Evolutionary conservation across 2,797 vertebrate species (phyloP).

Genomic region (Hapalemur alaotrensis): DNA sequence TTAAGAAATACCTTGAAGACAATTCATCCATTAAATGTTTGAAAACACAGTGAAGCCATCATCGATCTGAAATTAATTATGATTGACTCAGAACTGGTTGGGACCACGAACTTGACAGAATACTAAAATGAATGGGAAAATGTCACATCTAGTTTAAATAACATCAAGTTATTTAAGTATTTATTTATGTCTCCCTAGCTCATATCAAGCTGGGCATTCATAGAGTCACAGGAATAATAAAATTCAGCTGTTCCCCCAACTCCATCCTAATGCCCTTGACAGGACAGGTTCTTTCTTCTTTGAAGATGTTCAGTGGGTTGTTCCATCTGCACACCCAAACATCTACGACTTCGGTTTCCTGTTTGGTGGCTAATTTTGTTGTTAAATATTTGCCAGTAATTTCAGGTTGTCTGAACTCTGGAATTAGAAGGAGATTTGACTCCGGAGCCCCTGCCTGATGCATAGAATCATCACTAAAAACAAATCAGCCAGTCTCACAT

Average conservation of each 20-base stretch:
- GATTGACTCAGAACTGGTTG: not conserved
- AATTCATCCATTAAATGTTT: slow-evolving; percentile 23
- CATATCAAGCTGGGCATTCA: not conserved
- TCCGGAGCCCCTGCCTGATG: not conserved
- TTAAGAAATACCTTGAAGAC: not conserved
- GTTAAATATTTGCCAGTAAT: not conserved
- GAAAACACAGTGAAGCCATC: not conserved
- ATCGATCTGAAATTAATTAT: slow-evolving; percentile 11
- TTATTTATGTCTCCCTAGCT: not conserved
- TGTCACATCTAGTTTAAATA: not conserved
- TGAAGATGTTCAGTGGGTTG: not conserved
- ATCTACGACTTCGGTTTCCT: not conserved
- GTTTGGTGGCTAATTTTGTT: not conserved
- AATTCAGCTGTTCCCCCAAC: not conserved
- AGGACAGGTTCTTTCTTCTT: not conserved
- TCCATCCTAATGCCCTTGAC: not conserved
- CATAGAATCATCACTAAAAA: not conserved
- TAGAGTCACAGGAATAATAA: not conserved
- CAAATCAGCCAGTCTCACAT: not conserved
- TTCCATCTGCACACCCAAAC: not conserved
- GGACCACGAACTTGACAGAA: not conserved
- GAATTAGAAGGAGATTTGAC: not conserved
- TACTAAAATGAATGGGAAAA: not conserved
- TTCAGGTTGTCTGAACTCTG: not conserved
- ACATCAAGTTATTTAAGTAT: not conserved